Evolutionary conservation across 2,797 vertebrate genomes (phyloP), one percentile per base, ranked within the genome.

Genomic region (Hapalemur alaotrensis): DNA sequence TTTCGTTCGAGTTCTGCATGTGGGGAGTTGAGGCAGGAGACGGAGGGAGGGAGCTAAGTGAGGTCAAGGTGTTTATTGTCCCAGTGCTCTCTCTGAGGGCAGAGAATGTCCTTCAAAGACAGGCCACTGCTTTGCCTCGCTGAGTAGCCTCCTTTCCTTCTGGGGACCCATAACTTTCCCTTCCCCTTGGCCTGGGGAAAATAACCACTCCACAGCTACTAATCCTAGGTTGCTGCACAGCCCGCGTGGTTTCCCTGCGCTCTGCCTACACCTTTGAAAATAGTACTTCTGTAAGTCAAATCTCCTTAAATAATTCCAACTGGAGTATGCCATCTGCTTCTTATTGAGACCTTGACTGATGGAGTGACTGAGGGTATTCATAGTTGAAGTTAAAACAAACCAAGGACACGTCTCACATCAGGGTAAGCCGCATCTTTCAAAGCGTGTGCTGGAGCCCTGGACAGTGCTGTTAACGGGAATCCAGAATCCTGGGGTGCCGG

Each of bases 201-300:
- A 59, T 61, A 46, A 67, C 12, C 32, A 10, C 48, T 54, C 25
- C 17, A 41, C 35, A 59, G 52, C 57, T 59, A 4, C 86, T 35
- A 28, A 43, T 69, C 89, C 67, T 50, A 63, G 57, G 20, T 28
- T 32, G 13, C 73, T 43, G 32, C 38, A 14, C n/a, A 46, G 43
- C 57, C 63, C 61, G 52, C 50, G 54, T 70, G 30, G 35, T 61
- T 92, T 85, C 43, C 50, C 69, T 65, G 5, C 25, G 23, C 48
- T 79, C 92, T 92, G 81, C 89, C 86, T 86, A 61, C 76, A 52
- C 46, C 79, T 96, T 94, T 79, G 86, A 94, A 92, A 95, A 94
- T 46, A 78, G 57, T 59, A 6, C 89, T 79, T 83, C 32, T 59
- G 25, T 54, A 90, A 95, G 67, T 78, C 54, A 95, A 35, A 57